Base-by-base conservation (phyloP, 2,113 vertebrate genomes). In the Abramis brama region DNA sequence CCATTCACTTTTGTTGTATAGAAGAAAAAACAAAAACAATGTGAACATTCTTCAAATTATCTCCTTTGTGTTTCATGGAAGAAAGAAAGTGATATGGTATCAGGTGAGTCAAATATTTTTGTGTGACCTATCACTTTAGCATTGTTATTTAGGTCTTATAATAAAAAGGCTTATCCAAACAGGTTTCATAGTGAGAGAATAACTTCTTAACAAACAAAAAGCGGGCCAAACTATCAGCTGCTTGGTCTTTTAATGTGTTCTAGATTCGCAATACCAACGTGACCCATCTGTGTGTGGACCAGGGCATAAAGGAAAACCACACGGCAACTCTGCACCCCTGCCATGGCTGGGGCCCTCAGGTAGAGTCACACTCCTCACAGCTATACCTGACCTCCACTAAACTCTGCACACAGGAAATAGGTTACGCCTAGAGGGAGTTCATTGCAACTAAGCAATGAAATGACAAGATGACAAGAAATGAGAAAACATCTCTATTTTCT, bases 341-440 rank as follows among this genome's bases (percentile, higher is more conserved):
- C 90, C 98, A 99, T 0, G 98, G 97, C 47, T 98, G 96, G 97
- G 96, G 96, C 6, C 97, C 98, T 0, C 98, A 99, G 98, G 98
- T 99, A 94, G 9, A 47, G n/a, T n/a, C 10, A 1, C 73, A 39
- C 85, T 19, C 27, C 11, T 70, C 62, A 76, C 39, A 71, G 71
- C 59, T 47, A 8, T 62, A 39, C 74, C 36, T 43, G 21, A 82
- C 87, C 79, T 78, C 25, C 55, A 43, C 33, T 36, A 62, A 75
- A 88, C 8, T 57, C 84, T 62, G 47, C 79, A 70, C 50, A 70
- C 30, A 13, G 43, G 71, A 88, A 86, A 86, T 83, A 47, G 87
- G 64, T 79, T 79, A 74, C 3, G 12, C 27, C 84, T 86, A 21
- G 57, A 36, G 79, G 33, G 79, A 66, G 12, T n/a, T 55, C 85